These are phyloP conservation scores for Pangasius mekongensis DNA, from an alignment of 2,797 vertebrate genomes.

Conservation along the genomic window DNA sequence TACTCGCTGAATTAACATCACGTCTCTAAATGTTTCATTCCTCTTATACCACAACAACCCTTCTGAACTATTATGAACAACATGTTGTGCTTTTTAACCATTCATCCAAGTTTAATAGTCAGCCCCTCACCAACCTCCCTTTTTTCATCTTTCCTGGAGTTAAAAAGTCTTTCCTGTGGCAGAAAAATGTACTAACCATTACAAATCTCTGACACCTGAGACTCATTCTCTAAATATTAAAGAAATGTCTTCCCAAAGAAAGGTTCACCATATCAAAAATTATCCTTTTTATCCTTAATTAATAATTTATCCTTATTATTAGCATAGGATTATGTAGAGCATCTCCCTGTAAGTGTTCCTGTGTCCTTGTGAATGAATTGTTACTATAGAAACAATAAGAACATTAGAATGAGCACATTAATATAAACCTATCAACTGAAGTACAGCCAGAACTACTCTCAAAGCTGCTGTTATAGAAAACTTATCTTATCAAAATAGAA, in stretches of 20 bases:
- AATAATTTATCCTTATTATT: neutral
- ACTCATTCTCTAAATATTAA: neutral
- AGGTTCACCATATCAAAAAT: neutral
- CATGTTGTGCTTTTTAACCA: neutral
- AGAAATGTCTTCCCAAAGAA: neutral
- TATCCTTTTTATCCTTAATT: no score
- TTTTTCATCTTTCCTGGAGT: neutral
- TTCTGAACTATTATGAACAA: neutral
- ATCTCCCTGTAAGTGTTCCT: neutral
- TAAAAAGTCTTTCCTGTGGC: no score
- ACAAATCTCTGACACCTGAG: neutral
- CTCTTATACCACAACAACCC: neutral
- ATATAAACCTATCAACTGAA: neutral
- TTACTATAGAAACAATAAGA: slow-evolving; percentile 1
- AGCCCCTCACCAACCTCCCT: no score
- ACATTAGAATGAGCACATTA: neutral
- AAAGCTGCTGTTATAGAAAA: slow-evolving; percentile 5
- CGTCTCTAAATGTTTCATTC: neutral
- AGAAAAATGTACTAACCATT: neutral
- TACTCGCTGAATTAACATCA: neutral
- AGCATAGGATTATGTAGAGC: neutral
- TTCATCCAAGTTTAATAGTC: neutral
- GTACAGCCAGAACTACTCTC: neutral
- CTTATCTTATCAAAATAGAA: no score
- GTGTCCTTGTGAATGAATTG: neutral